A percentile compares a stretch with the other conserved stretches of the same genome.
Conservation (phyloP, 1,140 invertebrate genomes). For the Stegodyphus mimosarum region DNA sequence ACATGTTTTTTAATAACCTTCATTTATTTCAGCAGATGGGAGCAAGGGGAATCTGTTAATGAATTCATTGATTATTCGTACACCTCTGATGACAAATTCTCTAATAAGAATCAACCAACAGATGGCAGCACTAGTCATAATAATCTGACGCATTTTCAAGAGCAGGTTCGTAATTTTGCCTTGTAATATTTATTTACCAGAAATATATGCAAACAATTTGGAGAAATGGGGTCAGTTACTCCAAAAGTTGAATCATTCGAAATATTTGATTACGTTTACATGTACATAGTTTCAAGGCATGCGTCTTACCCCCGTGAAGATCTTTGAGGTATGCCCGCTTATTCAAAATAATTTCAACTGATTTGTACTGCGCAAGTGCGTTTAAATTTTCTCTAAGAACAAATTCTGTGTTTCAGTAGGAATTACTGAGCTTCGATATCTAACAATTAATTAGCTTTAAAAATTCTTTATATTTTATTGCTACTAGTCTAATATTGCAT, state of each 20-base stretch:
- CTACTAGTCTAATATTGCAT: too few species aligned
- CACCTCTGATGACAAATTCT: background rate
- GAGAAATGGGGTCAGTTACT: background rate
- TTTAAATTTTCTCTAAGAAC: too few species aligned
- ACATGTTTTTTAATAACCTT: background rate
- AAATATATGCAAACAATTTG: background rate
- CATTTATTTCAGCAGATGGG: background rate
- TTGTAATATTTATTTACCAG: background rate
- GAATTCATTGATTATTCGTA: background rate
- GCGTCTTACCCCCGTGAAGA: too few species aligned
- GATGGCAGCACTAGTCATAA: conserved; percentile 53
- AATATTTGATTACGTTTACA: background rate
- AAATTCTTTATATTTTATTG: too few species aligned
- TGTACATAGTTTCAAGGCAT: too few species aligned
- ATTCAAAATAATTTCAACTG: background rate
- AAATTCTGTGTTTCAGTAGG: too few species aligned
- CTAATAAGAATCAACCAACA: background rate
- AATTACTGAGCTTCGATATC: too few species aligned
- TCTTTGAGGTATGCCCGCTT: too few species aligned
- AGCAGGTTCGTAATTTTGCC: conserved; percentile 27
- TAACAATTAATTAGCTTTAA: too few species aligned
- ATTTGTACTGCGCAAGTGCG: background rate
- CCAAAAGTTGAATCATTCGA: background rate
- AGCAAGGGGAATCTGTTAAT: background rate
- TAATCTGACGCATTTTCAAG: background rate